These are phyloP conservation scores for Epicauta chinensis DNA, from an alignment of 1,140 invertebrate species.

Conservation along the genomic window DNA sequence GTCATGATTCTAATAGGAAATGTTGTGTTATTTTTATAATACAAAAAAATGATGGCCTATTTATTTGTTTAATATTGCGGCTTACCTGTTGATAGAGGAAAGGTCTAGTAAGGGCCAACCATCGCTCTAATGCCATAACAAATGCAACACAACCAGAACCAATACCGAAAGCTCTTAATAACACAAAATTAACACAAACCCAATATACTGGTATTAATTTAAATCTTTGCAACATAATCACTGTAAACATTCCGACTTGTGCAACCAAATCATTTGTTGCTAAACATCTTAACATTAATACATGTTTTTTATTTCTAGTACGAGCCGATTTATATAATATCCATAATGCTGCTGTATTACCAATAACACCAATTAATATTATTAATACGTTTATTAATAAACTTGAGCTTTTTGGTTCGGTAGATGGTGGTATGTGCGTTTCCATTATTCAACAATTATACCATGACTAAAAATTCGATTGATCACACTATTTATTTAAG, in stretches of 20 bases:
- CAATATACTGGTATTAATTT: slow-evolving; percentile 48
- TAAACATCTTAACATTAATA: slow-evolving; percentile 71
- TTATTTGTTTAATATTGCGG: slow-evolving; percentile 2
- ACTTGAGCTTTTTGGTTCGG: no score
- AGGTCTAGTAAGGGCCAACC: slow-evolving; percentile 77
- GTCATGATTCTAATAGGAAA: no score
- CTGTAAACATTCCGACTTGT: slow-evolving; percentile 56
- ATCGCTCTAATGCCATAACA: slow-evolving; percentile 80
- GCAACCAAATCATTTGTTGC: slow-evolving; percentile 75
- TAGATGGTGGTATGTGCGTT: background rate
- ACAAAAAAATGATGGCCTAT: no score
- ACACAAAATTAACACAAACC: slow-evolving; percentile 63
- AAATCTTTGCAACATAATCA: slow-evolving; percentile 53
- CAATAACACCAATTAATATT: slow-evolving; percentile 46
- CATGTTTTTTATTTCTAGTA: slow-evolving; percentile 69
- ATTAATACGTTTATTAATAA: no score
- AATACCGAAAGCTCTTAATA: slow-evolving; percentile 74
- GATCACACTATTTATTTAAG: slow-evolving; percentile 10
- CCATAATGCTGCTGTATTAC: slow-evolving; percentile 54
- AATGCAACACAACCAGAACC: slow-evolving; percentile 80
- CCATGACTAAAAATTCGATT: slow-evolving; percentile 8
- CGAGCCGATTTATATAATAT: slow-evolving; percentile 52
- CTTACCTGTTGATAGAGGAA: slow-evolving; percentile 82
- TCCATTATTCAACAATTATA: slow-evolving; percentile 8
- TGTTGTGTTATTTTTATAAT: no score